Percentiles rank a stretch among this genome's conserved stretches.
Evolutionary conservation across 2,888 invertebrate genomes (phyloP).

Genomic region (Tetropium fuscum): DNA sequence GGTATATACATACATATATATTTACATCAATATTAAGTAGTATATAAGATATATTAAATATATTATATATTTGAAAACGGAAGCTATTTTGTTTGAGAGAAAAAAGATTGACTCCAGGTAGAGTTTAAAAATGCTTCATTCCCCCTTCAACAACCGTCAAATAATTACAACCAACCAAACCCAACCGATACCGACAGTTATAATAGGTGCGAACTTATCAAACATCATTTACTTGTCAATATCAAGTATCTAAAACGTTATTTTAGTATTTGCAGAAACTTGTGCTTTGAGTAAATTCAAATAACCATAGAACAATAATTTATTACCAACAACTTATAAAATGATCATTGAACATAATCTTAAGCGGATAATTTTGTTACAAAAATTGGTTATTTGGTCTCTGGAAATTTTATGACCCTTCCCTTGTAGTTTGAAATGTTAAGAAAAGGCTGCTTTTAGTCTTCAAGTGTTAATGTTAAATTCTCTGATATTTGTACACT

Average conservation of each 20-base stretch:
- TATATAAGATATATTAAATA: slow-evolving; percentile 67
- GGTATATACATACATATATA: slow-evolving; percentile 70
- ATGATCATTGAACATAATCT: too few relatives aligned
- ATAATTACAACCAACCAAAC: slow-evolving; percentile 66
- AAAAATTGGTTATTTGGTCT: background rate
- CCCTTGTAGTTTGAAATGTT: too few relatives aligned
- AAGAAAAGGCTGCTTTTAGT: too few relatives aligned
- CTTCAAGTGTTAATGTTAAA: too few relatives aligned
- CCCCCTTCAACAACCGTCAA: slow-evolving; percentile 66
- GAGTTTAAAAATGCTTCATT: slow-evolving; percentile 66
- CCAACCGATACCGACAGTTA: slow-evolving; percentile 73
- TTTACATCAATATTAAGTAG: slow-evolving; percentile 70
- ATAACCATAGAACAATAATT: too few relatives aligned
- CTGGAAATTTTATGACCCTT: background rate
- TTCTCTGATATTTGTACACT: too few relatives aligned
- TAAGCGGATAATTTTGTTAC: too few relatives aligned
- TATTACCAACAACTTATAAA: too few relatives aligned
- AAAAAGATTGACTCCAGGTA: slow-evolving; percentile 73
- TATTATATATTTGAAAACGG: slow-evolving; percentile 68
- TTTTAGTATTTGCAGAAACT: too few relatives aligned
- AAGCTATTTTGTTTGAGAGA: slow-evolving; percentile 75
- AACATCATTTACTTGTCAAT: slow-evolving; percentile 21
- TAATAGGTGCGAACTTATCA: slow-evolving; percentile 33
- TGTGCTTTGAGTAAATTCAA: too few relatives aligned
- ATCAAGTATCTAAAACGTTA: background rate